A percentile compares a stretch with the other conserved stretches of the same genome.
Evolutionary conservation across 1,140 invertebrate species (phyloP).

Genomic region (Zaprionus ghesquierei): DNA sequence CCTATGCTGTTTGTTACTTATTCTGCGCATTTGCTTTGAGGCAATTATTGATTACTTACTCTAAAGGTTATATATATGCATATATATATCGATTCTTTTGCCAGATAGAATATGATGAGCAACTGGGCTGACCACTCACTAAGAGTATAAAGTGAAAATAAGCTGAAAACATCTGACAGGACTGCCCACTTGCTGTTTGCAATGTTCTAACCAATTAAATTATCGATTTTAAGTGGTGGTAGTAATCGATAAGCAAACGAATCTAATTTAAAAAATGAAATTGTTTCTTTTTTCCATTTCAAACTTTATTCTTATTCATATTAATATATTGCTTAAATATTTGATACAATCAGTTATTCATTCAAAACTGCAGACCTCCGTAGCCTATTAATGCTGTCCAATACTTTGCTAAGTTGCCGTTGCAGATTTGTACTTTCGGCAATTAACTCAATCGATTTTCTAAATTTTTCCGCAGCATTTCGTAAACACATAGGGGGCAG

Average conservation of each 20-base stretch:
- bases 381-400: conserved; percentile 53
- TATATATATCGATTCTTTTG: conserved; percentile 38
- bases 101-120: conserved; percentile 50
- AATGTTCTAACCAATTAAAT: conserved; percentile 23
- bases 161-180: conserved; percentile 21
- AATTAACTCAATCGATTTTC: conserved; percentile 84
- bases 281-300: not conserved
- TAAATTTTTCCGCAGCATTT: conserved; percentile 85
- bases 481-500: conserved; percentile 86
- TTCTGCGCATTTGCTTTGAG: conserved; percentile 34
- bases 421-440: conserved; percentile 86
- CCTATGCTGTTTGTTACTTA: conserved; percentile 20
- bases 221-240: conserved; percentile 7
- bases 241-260: conserved; percentile 2
- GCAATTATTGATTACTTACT: conserved; percentile 65
- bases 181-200: conserved; percentile 20
- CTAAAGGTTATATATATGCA: conserved; percentile 29
- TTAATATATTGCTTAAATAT: not conserved
- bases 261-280: not conserved
- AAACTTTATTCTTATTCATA: conserved; percentile 49
- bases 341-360: not conserved
- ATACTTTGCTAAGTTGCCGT: conserved; percentile 77
- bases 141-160: conserved; percentile 1
- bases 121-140: conserved; percentile 30
- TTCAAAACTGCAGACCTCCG: conserved; percentile 6